phyloP scores from a whole-genome alignment of 2,113 vertebrate genomes.

The Acrocephalus arundinaceus region DNA sequence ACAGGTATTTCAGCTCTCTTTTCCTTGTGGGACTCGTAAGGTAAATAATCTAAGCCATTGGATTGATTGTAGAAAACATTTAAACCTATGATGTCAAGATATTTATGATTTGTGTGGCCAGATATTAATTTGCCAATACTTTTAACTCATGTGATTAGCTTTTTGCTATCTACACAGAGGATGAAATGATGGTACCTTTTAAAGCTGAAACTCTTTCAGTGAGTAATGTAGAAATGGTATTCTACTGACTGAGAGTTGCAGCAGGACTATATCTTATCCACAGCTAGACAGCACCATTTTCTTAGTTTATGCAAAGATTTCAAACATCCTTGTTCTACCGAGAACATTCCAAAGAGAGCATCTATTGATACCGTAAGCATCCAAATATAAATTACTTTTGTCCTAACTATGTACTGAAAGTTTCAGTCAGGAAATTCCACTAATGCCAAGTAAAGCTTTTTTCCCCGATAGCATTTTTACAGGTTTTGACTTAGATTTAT shows the following conservation, averaged over 20 bases:
- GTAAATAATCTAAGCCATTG: constrained; percentile 62
- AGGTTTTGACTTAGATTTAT: neutral
- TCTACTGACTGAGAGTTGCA: neutral
- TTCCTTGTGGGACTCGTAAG: constrained; percentile 60
- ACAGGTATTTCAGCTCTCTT: constrained; percentile 65
- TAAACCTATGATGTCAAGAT: constrained; percentile 58
- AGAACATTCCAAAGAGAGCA: neutral
- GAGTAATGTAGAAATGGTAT: neutral
- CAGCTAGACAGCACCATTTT: neutral
- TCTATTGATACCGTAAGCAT: neutral
- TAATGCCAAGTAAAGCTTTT: neutral
- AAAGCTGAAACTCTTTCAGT: constrained; percentile 9
- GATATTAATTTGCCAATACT: constrained; percentile 63
- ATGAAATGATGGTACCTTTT: constrained; percentile 43
- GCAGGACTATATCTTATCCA: neutral
- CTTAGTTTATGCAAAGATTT: neutral
- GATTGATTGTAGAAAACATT: constrained; percentile 73
- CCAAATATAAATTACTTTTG: neutral
- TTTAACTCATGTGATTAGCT: constrained; percentile 59
- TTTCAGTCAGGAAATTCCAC: constrained; percentile 28
- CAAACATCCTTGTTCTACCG: neutral
- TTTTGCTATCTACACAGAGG: constrained; percentile 39
- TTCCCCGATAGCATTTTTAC: neutral
- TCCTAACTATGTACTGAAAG: neutral
- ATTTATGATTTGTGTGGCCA: constrained; percentile 58